These are phyloP conservation scores for Ormia ochracea DNA, from an alignment of 2,888 invertebrate genomes.

Conservation along the genomic window DNA sequence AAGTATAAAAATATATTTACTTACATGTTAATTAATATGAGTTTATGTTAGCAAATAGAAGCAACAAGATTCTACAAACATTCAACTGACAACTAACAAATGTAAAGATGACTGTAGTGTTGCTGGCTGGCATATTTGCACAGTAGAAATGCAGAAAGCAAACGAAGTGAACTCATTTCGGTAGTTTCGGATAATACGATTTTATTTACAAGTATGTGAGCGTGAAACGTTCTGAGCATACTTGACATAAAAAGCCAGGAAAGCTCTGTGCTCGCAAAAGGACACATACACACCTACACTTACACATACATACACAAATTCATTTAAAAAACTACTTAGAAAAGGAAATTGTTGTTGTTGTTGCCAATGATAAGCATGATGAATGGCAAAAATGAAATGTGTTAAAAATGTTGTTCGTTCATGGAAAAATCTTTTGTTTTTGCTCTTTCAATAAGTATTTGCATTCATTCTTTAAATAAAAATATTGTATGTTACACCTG, in stretches of 20 bases:
- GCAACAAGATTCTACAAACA: not conserved
- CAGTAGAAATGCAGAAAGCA: constrained; percentile 15
- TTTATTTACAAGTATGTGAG: not conserved
- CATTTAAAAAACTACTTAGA: not conserved
- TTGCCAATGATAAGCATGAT: constrained; percentile 9
- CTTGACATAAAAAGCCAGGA: constrained; percentile 43
- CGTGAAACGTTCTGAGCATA: constrained; percentile 3
- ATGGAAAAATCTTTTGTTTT: too few relatives aligned
- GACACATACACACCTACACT: not conserved
- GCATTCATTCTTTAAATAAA: constrained; percentile 18
- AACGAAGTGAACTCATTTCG: not conserved
- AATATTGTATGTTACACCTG: not conserved
- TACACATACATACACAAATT: not conserved
- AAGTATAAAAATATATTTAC: not conserved
- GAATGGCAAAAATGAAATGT: not conserved
- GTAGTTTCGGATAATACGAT: not conserved
- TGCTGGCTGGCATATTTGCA: not conserved
- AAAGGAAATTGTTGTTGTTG: constrained; percentile 11
- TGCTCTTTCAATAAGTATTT: constrained; percentile 32
- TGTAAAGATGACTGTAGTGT: constrained; percentile 41
- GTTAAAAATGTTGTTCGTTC: not conserved
- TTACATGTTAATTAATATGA: not conserved
- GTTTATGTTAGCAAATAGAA: not conserved
- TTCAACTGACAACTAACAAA: constrained; percentile 22
- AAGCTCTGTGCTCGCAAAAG: not conserved